Evolutionary conservation across 1,140 invertebrate genomes (phyloP), one percentile per base, ranked within the genome.

Genomic region (Protaetia brevitarsis): DNA sequence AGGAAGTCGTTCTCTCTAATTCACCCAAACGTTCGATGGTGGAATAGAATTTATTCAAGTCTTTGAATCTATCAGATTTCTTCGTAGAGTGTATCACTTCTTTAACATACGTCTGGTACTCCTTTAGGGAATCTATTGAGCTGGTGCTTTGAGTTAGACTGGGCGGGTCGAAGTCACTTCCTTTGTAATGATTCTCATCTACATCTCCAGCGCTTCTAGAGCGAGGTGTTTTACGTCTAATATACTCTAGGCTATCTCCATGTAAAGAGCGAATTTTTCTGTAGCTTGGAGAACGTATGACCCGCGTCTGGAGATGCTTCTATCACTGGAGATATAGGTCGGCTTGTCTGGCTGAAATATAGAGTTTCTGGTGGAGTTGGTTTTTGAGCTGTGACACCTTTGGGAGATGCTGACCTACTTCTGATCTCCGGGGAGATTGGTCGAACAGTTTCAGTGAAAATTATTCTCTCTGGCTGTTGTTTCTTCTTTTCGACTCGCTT

Each of bases 21-120:
- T 94, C 85, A 0, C 88, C 89, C 51, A 96, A 88, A 74, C 92
- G 85, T 78, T 96, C 94, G 31, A 97, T 82, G 68, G 89, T 93
- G 27, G 87, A 82, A 76, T 95, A 97, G 76, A 96, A 92, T 45
- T 90, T 88, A 75, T 92, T 89, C 4, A 97, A 80, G 66, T 94
- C 92, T 65, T 88, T 87, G 78, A 97, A 97, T 58, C 89, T 85
- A 64, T 89, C 88, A 0, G 90, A 93, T 74, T 88, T 88, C 41
- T 84, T 84, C 70, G 86, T 86, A 0, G 86, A 86, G 75, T 93
- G 89, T 65, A 90, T 78, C 65, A 89, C 79, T 67, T 92, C 90
- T 2, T 86, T 73, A 30, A 92, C 83, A 69, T 92, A 92, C 62
- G 84, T 83, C 68, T 87, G 86, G 73, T 89, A 89, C 61, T 89